Conservation (phyloP, 2,113 vertebrate genomes). For the Phaethon lepturus region DNA sequence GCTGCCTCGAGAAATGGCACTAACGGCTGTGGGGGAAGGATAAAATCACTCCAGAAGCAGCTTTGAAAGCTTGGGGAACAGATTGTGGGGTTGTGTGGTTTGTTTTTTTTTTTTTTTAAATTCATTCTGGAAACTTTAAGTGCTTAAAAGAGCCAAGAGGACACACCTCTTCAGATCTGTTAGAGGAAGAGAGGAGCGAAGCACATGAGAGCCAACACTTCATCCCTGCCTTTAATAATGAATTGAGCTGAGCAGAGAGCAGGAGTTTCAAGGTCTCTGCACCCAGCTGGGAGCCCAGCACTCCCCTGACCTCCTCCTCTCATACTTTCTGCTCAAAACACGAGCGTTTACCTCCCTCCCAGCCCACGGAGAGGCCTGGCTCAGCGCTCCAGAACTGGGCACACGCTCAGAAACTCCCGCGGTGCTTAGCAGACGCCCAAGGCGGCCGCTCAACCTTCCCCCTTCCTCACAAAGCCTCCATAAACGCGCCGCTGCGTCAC, state of each 20-base stretch:
- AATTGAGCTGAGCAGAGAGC: accelerated
- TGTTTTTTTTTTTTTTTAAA: too few species aligned
- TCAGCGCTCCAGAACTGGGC: accelerated
- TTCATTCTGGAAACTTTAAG: neutral
- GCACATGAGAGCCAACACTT: neutral
- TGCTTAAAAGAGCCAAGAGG: neutral
- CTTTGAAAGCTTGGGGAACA: neutral
- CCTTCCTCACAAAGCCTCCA: neutral
- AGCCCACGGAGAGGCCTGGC: neutral
- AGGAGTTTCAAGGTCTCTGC: neutral
- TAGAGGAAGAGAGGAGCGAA: neutral
- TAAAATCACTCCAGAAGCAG: neutral
- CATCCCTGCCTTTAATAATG: neutral
- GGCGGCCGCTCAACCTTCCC: neutral
- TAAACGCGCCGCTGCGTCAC: accelerated
- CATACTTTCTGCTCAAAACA: neutral
- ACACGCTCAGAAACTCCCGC: accelerated
- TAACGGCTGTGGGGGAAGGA: neutral
- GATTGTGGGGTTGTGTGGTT: too few species aligned
- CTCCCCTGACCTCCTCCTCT: neutral
- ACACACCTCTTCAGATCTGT: neutral
- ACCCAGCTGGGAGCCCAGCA: neutral
- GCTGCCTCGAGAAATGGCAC: neutral
- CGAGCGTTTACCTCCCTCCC: accelerated
- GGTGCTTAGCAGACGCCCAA: accelerated